Percentiles rank a stretch among this genome's conserved stretches.
phyloP scores from a whole-genome alignment of 2,113 vertebrate genomes.

The Myotis brandtii region DNA sequence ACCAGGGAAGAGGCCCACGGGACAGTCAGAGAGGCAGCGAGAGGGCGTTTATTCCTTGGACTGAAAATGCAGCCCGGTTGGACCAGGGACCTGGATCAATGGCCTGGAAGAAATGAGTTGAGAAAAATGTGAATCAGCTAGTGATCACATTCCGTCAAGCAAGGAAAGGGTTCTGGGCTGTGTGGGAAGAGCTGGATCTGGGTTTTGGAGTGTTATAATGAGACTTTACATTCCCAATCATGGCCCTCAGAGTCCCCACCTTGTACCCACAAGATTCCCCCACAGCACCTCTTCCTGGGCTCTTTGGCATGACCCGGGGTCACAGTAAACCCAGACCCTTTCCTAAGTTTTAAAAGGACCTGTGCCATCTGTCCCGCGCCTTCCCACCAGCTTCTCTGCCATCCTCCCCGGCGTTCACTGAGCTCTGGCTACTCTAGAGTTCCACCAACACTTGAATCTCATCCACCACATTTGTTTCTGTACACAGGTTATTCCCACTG shows the following conservation, averaged over 20 bases:
- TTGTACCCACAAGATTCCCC: background rate
- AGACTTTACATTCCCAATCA: constrained; percentile 33
- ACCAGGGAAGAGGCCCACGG: constrained; percentile 42
- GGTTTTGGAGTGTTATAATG: constrained; percentile 43
- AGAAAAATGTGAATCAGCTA: constrained; percentile 65
- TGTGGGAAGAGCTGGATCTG: constrained; percentile 9
- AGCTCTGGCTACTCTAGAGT: background rate
- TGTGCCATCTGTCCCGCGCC: accelerated
- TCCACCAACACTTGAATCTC: background rate
- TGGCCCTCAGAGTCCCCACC: background rate
- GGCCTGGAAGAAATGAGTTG: constrained; percentile 71
- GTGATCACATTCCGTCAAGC: constrained; percentile 70
- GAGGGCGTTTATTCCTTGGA: constrained; percentile 65
- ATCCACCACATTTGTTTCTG: background rate
- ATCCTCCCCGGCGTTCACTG: background rate
- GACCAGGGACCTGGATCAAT: constrained; percentile 62
- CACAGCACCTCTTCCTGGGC: accelerated
- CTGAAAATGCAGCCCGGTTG: constrained; percentile 67
- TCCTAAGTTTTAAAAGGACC: background rate
- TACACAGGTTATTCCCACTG: background rate
- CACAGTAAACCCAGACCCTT: background rate
- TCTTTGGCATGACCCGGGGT: background rate
- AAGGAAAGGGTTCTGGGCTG: constrained; percentile 33
- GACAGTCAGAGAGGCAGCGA: constrained; percentile 40
- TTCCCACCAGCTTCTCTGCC: background rate